Conservation (phyloP, 2,888 invertebrate species). For the Temnothorax rugatulus region DNA sequence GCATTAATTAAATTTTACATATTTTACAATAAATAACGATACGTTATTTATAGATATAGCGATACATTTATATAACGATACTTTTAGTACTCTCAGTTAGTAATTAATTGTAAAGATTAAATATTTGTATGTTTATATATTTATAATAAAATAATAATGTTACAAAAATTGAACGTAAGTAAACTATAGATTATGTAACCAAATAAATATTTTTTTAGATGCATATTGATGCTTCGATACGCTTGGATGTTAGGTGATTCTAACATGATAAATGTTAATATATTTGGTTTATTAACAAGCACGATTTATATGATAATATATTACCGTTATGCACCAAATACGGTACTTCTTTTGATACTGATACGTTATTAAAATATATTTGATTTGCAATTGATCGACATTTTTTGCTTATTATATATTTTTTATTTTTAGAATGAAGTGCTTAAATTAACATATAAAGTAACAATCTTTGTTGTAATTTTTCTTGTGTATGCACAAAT, state of each 20-base stretch:
- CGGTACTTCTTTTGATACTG: slow-evolving; percentile 77
- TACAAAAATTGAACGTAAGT: not conserved
- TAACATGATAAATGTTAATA: slow-evolving; percentile 93
- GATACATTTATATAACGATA: not conserved
- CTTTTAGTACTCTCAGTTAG: not conserved
- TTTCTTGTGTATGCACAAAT: slow-evolving; percentile 89
- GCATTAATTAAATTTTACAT: not conserved
- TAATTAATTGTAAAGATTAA: not conserved
- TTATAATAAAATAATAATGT: slow-evolving; percentile 6
- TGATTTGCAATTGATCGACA: not conserved
- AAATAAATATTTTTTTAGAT: slow-evolving; percentile 87
- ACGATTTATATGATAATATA: slow-evolving; percentile 90
- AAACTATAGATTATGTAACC: slow-evolving; percentile 9
- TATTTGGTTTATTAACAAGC: slow-evolving; percentile 91
- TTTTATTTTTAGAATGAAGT: slow-evolving; percentile 61
- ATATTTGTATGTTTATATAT: not conserved
- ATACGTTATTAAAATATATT: not conserved
- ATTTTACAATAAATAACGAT: not conserved
- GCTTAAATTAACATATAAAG: slow-evolving; percentile 86
- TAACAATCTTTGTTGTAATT: slow-evolving; percentile 88
- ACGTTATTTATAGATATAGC: not conserved
- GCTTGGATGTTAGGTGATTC: slow-evolving; percentile 91
- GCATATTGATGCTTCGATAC: slow-evolving; percentile 92
- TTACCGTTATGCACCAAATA: slow-evolving; percentile 89
- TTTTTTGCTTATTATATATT: slow-evolving; percentile 17